Base-by-base conservation (phyloP, 2,797 vertebrate genomes). In the Phrynocephalus guinanensis region DNA sequence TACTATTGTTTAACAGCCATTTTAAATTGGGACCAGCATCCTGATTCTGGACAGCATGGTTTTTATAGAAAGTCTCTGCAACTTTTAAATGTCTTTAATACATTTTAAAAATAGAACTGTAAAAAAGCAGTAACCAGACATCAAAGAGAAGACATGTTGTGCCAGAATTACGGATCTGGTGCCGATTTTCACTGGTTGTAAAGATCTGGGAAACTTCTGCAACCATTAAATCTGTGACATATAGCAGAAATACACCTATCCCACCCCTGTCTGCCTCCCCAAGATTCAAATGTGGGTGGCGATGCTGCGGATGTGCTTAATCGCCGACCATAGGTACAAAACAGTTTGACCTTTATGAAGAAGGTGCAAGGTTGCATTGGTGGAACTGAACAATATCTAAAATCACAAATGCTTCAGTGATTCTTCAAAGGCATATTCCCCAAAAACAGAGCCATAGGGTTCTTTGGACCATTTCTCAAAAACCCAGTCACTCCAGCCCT, bases 81-180 rank as follows among this genome's bases (percentile, higher is more conserved):
- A 97, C 96, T 83, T 97, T 97, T 96, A 97, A 97, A 97, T 95
- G 96, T 97, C 96, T 97, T 97, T 97, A 97, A 97, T 97, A 96
- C 95, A 96, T 97, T 97, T 97, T 96, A 95, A 96, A 97, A 97
- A 97, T 96, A 96, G 95, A 96, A 97, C 95, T 96, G 96, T 97
- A 97, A 97, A 97, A 83, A 97, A 88, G 87, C 95, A 94, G 95
- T 91, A 94, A 95, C 90, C 93, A 96, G 96, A 97, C 97, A 96
- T 97, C 97, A 97, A 97, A 97, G 97, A 0, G 1, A 94, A 94
- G 94, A 93, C 94, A 93, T 95, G 94, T 96, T 93, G 95, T 93
- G 96, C 96, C 93, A 95, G 96, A 94, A 95, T 95, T 92, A 93
- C 10, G 87, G 95, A 95, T 95, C 95, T 96, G 96, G 97, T 95